phyloP scores from a whole-genome alignment of 1,140 invertebrate genomes.

The Heliconius eleuchia region DNA sequence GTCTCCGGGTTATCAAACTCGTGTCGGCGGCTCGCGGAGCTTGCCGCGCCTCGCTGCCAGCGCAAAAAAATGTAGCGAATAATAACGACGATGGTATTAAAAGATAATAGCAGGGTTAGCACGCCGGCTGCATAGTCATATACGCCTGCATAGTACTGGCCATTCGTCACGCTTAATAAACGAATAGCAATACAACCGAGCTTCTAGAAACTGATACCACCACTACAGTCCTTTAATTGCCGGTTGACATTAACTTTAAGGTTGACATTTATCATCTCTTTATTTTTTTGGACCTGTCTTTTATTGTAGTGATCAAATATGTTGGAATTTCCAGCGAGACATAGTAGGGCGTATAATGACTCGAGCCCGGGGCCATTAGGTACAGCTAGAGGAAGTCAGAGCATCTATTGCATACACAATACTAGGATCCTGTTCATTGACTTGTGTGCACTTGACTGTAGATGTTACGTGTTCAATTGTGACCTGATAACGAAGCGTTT shows the following conservation, averaged over 20 bases:
- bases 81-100: constrained; percentile 79
- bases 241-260: constrained; percentile 19
- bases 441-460: constrained; percentile 75
- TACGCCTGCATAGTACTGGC: constrained; percentile 53
- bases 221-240: constrained; percentile 33
- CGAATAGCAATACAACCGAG: constrained; percentile 44
- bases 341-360: constrained; percentile 59
- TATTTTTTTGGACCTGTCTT: not conserved
- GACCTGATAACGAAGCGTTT: constrained; percentile 76
- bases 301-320: constrained; percentile 22
- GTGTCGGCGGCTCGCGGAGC: constrained; percentile 63
- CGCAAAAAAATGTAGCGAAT: constrained; percentile 78
- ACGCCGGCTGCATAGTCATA: constrained; percentile 72
- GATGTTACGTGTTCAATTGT: constrained; percentile 74
- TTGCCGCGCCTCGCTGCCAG: constrained; percentile 68
- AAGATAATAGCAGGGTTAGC: constrained; percentile 75
- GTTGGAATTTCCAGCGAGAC: constrained; percentile 50
- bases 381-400: constrained; percentile 69
- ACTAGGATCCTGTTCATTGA: constrained; percentile 75
- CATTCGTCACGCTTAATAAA: constrained; percentile 50
- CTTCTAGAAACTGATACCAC: constrained; percentile 33
- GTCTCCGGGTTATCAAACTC: constrained; percentile 80
- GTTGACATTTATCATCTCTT: constrained; percentile 21
- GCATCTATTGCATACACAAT: constrained; percentile 75
- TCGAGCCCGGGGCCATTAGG: constrained; percentile 63